These are phyloP conservation scores for Lates japonicus DNA, from an alignment of 2,797 vertebrate species.

Conservation along the genomic window DNA sequence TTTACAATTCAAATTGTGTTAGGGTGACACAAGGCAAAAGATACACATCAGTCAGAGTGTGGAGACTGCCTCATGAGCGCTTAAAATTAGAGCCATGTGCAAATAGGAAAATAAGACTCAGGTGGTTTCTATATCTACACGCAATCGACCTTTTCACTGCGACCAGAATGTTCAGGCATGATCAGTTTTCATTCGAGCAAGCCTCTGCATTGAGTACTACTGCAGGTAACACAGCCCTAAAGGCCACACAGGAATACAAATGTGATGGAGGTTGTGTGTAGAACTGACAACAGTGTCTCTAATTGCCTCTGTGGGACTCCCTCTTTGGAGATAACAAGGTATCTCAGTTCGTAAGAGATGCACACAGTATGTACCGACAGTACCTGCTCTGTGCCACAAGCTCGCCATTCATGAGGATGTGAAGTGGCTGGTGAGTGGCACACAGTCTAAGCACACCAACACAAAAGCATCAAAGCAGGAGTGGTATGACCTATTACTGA, in stretches of 20 bases:
- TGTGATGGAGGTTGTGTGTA: background rate
- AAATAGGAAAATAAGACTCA: conserved; percentile 25
- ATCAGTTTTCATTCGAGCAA: conserved; percentile 1
- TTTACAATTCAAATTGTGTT: conserved; percentile 68
- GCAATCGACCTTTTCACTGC: background rate
- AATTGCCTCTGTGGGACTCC: conserved; percentile 25
- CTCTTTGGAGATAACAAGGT: conserved; percentile 26
- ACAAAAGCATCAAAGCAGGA: conserved; percentile 8
- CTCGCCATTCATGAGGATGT: background rate
- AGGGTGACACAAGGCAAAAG: background rate
- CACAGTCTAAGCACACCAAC: no score
- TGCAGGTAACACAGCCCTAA: background rate
- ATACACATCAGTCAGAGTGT: background rate
- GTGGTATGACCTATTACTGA: background rate
- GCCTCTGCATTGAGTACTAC: background rate
- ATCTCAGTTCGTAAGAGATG: conserved; percentile 8
- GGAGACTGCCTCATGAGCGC: background rate
- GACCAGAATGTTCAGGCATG: background rate
- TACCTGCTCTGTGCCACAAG: background rate
- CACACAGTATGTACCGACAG: background rate
- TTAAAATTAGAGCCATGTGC: background rate
- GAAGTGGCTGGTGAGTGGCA: background rate
- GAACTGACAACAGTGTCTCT: conserved; percentile 19
- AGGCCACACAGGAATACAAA: conserved; percentile 23
- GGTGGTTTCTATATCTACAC: background rate